Base-by-base conservation (phyloP, 1,140 invertebrate species). In the Drosophila repletoides region DNA sequence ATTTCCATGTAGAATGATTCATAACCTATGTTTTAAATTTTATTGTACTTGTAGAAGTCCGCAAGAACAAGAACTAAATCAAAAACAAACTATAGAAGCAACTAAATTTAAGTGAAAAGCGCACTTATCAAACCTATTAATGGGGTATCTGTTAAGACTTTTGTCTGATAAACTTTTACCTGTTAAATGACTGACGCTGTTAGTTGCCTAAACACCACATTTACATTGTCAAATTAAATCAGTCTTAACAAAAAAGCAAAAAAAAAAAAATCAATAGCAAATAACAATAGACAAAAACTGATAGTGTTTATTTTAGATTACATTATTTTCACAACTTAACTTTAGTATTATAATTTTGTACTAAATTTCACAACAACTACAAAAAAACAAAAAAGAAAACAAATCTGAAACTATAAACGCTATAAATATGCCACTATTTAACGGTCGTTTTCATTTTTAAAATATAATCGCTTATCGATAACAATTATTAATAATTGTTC, bases 381-480 rank as follows among this genome's bases (percentile, higher is more conserved):
- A 73, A 21, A 61, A 65, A 53, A 64, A 22, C 59, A 46, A 55
- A 64, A 22, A 64, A 9, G 26, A 74, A 61, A 73, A 43, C 15
- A 40, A 59, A 74, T 15, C 7, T 63, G 28, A 55, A 76, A 36
- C 60, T 67, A 55, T 58, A 52, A 71, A 69, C 70, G 36, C 70
- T 70, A 75, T 71, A 52, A 80, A 81, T 81, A 81, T 68, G 56
- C 67, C 71, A 71, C 41, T 72, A 76, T 36, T 52, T 49, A 55
- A 40, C 34, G 9, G 36, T 49, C 56, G 38, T 41, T 52, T 46
- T 51, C 22, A 38, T 34, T 38, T 14, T 51, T 14, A 55, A 26
- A 12, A 29, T 21, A 10, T 4, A 38, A 51, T 49, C 5, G 51
- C 12, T 14, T 41, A 24, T 45, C 41, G 33, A 45, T 60, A 7